phyloP scores from a whole-genome alignment of 2,888 invertebrate genomes.

The Hydraecia micacea region DNA sequence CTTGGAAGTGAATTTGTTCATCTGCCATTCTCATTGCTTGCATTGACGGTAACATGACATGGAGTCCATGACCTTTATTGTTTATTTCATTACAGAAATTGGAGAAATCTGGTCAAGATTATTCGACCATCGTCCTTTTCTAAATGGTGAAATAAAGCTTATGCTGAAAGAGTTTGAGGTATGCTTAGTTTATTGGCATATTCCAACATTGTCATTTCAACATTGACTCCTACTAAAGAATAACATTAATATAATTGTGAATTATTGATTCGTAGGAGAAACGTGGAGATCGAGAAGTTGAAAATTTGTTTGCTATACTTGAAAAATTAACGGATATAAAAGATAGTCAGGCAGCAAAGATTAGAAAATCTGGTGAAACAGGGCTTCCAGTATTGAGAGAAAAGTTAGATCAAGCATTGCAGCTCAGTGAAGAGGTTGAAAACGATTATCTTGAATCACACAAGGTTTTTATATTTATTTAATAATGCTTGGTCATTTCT shows the following conservation, averaged over 20 bases:
- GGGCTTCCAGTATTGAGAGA: constrained; percentile 91
- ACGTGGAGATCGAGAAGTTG: constrained; percentile 94
- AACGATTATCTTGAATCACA: constrained; percentile 90
- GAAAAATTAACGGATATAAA: constrained; percentile 94
- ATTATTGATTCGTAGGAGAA: constrained; percentile 90
- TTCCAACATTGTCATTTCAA: neutral
- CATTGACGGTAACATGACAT: neutral
- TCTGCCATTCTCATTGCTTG: neutral
- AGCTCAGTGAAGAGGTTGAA: constrained; percentile 91
- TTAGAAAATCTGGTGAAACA: constrained; percentile 91
- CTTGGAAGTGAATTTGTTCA: neutral
- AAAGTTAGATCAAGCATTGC: constrained; percentile 92
- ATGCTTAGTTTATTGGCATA: constrained; percentile 63
- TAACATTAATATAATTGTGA: neutral
- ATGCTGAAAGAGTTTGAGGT: constrained; percentile 97
- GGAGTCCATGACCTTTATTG: constrained; percentile 32
- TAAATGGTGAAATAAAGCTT: constrained; percentile 96
- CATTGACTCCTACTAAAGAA: neutral
- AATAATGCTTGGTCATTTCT: constrained; percentile 10
- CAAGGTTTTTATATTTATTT: constrained; percentile 76
- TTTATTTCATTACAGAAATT: constrained; percentile 91
- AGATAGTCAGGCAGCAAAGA: constrained; percentile 93
- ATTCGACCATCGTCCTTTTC: constrained; percentile 96
- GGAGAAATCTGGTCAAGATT: constrained; percentile 95
- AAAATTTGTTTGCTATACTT: constrained; percentile 93